phyloP scores from a whole-genome alignment of 2,113 vertebrate species.

The Ellobius talpinus region DNA sequence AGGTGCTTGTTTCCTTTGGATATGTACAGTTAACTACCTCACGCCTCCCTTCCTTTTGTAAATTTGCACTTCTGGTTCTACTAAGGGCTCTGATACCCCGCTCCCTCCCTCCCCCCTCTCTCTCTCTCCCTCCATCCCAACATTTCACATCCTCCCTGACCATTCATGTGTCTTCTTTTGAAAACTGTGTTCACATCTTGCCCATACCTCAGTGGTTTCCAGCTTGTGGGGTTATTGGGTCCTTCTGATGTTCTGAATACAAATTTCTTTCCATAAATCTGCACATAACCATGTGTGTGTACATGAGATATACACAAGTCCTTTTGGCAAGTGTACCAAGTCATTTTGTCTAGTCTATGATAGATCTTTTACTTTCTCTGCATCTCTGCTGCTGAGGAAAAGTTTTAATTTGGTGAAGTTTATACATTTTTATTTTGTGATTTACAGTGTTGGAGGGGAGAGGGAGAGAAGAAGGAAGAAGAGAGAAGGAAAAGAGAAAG shows the following conservation, averaged over 20 bases:
- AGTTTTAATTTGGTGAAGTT: conserved; percentile 18
- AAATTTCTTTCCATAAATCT: not conserved
- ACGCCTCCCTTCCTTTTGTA: not conserved
- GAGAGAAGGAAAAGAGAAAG: not conserved
- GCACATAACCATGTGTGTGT: not conserved
- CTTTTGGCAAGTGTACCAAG: not conserved
- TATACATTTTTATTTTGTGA: conserved; percentile 12
- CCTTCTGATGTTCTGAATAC: not conserved
- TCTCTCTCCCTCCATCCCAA: too few species aligned
- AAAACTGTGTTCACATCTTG: not conserved
- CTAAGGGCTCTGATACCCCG: not conserved
- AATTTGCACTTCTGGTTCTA: not conserved
- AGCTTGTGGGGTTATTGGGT: not conserved
- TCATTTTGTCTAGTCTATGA: not conserved
- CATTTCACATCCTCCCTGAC: too few species aligned
- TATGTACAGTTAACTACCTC: not conserved
- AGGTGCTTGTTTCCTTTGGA: not conserved
- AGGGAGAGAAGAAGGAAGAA: not conserved
- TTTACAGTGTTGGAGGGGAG: not conserved
- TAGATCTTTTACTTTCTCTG: conserved; percentile 31
- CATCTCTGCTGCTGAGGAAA: not conserved
- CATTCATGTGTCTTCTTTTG: not conserved
- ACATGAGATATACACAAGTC: not conserved
- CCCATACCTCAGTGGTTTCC: not conserved
- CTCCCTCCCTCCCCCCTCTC: not conserved